Conservation (phyloP, 2,888 invertebrate genomes). For the Portevinia maculata region DNA sequence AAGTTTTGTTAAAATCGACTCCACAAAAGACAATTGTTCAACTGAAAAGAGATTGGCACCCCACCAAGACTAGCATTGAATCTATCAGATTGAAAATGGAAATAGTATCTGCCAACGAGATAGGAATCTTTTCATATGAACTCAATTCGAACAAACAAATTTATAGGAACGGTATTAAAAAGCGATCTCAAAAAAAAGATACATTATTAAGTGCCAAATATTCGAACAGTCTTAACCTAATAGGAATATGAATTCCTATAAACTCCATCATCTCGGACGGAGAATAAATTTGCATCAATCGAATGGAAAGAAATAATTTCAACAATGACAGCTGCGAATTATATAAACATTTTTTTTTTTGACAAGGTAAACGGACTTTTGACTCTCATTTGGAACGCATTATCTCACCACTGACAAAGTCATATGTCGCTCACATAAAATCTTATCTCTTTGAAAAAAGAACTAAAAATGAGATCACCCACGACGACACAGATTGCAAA, state of each 20-base stretch:
- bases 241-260: conserved; percentile 19
- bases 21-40: neutral
- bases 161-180: conserved; percentile 26
- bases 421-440: too few species aligned
- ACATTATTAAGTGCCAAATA: conserved; percentile 11
- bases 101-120: too few species aligned
- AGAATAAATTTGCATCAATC: conserved; percentile 58
- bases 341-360: conserved; percentile 4
- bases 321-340: conserved; percentile 33
- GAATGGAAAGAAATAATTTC: conserved; percentile 23
- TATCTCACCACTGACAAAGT: neutral
- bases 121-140: neutral
- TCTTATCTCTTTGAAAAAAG: conserved; percentile 6
- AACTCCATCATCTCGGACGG: conserved; percentile 35
- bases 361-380: conserved; percentile 53
- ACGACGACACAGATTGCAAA: neutral
- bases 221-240: neutral
- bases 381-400: conserved; percentile 3
- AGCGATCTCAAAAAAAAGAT: conserved; percentile 35
- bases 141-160: conserved; percentile 1
- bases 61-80: neutral
- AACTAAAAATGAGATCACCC: conserved; percentile 23
- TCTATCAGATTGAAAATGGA: neutral
- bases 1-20: neutral
- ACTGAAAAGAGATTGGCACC: conserved; percentile 5